Percentiles rank a stretch among this genome's conserved stretches.
Evolutionary conservation across 1,140 invertebrate species (phyloP).

Genomic region (Hirudo medicinalis): DNA sequence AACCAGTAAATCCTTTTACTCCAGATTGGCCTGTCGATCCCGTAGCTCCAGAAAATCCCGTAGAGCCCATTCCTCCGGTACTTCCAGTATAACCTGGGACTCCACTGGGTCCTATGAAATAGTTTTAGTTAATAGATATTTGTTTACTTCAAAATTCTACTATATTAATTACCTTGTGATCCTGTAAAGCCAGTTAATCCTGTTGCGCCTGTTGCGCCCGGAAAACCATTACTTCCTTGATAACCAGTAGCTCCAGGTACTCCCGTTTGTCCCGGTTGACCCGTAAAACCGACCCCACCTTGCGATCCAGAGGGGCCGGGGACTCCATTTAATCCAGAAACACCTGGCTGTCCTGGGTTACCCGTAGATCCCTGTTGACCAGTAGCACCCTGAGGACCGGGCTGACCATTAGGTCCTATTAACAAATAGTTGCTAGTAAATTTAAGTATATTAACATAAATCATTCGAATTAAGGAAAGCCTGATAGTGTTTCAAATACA

Average conservation of each 20-base stretch:
- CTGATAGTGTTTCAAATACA: not conserved
- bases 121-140: not conserved
- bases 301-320: not conserved
- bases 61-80: not conserved
- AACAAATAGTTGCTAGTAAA: not conserved
- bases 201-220: not conserved
- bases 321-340: constrained; percentile 9
- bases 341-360: not conserved
- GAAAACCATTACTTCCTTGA: not conserved
- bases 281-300: constrained; percentile 16
- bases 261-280: constrained; percentile 13
- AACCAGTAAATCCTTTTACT: constrained; percentile 14
- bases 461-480: not conserved
- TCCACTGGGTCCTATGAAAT: constrained; percentile 5
- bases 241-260: constrained; percentile 2
- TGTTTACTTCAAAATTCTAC: not conserved
- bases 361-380: not conserved
- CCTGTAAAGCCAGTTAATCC: not conserved
- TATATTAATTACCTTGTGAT: not conserved
- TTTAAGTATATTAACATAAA: not conserved
- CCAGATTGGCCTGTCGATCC: constrained; percentile 15
- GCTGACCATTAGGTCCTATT: constrained; percentile 13
- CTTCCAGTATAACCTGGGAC: not conserved
- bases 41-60: not conserved
- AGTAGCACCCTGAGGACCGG: not conserved